Percentiles rank a stretch among this genome's conserved stretches.
Conservation (phyloP, 1,140 invertebrate genomes). For the Papilio polytes region DNA sequence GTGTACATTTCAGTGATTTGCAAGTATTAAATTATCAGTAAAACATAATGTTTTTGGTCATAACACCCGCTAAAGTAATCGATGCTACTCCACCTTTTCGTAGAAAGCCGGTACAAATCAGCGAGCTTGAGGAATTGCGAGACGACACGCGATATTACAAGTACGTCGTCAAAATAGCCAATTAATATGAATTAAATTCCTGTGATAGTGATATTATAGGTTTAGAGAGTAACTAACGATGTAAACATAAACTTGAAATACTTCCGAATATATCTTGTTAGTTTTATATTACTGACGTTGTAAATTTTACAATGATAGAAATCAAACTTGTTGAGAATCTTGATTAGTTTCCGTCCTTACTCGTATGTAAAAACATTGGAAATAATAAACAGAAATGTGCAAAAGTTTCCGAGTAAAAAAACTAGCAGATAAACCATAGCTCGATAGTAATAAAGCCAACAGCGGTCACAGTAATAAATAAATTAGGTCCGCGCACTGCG, state of each 20-base stretch:
- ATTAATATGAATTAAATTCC: constrained; percentile 11
- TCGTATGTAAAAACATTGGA: background rate
- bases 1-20: background rate
- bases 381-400: background rate
- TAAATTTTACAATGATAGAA: too few relatives aligned
- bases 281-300: background rate
- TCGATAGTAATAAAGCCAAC: background rate
- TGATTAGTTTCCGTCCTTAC: too few relatives aligned
- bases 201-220: background rate
- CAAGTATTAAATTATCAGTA: background rate
- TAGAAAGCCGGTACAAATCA: constrained; percentile 28
- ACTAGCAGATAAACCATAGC: background rate
- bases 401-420: background rate
- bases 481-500: background rate
- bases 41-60: background rate
- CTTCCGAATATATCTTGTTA: background rate
- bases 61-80: background rate
- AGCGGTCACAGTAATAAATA: background rate
- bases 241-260: background rate
- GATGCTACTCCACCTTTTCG: background rate
- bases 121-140: constrained; percentile 25
- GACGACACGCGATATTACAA: constrained; percentile 20
- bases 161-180: constrained; percentile 26
- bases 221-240: background rate
- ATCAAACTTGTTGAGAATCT: too few relatives aligned